Evolutionary conservation across 2,113 vertebrate species (phyloP).

Genomic region (Pipa parva): DNA sequence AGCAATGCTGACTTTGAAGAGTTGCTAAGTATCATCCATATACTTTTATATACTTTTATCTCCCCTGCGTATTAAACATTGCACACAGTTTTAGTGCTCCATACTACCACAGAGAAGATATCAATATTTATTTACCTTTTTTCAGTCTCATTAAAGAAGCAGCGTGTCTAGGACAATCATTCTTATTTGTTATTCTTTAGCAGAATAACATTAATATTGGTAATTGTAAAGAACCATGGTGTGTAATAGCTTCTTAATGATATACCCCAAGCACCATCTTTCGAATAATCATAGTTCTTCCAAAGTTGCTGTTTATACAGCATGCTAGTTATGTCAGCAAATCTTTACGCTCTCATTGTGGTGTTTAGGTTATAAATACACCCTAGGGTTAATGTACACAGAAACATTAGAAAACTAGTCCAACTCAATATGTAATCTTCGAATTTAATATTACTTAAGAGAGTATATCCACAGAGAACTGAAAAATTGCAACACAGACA

Average conservation of each 20-base stretch:
- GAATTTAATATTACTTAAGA: slow-evolving; percentile 49
- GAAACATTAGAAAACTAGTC: slow-evolving; percentile 48
- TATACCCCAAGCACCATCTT: slow-evolving; percentile 46
- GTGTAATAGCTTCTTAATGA: slow-evolving; percentile 49
- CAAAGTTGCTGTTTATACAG: slow-evolving; percentile 50
- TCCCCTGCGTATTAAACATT: too few species aligned
- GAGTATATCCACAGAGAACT: slow-evolving; percentile 48
- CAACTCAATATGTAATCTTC: slow-evolving; percentile 51
- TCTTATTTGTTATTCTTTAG: slow-evolving; percentile 42
- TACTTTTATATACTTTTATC: too few species aligned
- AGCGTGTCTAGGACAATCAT: slow-evolving; percentile 22
- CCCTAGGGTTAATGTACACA: slow-evolving; percentile 51
- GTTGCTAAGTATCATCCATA: too few species aligned
- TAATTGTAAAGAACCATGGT: slow-evolving; percentile 46
- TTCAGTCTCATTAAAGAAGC: slow-evolving; percentile 19
- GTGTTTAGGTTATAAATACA: slow-evolving; percentile 54
- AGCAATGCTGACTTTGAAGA: too few species aligned
- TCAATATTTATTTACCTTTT: not conserved
- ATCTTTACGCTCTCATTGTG: slow-evolving; percentile 46
- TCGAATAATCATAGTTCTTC: slow-evolving; percentile 45
- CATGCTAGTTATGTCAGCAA: slow-evolving; percentile 51
- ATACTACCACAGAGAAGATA: not conserved
- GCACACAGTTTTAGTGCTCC: not conserved
- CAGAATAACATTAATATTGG: slow-evolving; percentile 38
- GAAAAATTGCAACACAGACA: slow-evolving; percentile 36